Evolutionary conservation across 37 sponge, comb jelly and placozoan genomes (phyloP), one percentile per base, ranked within the genome.

Genomic region (Halichondria panicea): DNA sequence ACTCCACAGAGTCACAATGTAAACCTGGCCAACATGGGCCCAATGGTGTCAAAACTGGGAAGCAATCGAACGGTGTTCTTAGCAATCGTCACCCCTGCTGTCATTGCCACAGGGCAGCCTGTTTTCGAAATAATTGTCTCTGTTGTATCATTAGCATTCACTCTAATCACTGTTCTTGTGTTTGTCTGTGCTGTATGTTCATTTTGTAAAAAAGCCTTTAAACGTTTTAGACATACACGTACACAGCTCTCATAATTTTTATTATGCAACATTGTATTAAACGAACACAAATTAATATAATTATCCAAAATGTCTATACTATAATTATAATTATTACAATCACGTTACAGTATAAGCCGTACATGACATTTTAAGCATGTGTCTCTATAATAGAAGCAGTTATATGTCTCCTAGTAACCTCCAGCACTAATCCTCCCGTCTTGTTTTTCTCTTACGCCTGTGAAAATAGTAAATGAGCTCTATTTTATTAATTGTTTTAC

Each of bases 371-470:
- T n/a, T n/a, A n/a, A n/a, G n/a, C n/a, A n/a, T n/a, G n/a, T n/a
- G 52, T 48, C 15, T 48, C 15, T 11, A 48, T 15, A 48, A 15
- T 48, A 18, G 52, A 18, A 18, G 52, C 52, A 48, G 11, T 15
- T 48, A 48, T 48, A 56, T 28, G 27, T 4, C 57, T 56, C 13
- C 4, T n/a, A n/a, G n/a, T n/a, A n/a, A n/a, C n/a, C n/a, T n/a
- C n/a, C n/a, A 66, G 24, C 4, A 11, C 57, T 72, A 72, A 31
- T 72, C 72, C 37, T 72, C 72, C 32, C 72, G 72, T 54, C 72
- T 24, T n/a, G 48, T 22, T 50, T 31, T 72, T 31, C 72, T 72
- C 36, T 55, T 72, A 13, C 72, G 54, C 33, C 52, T 52, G 71
- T 1, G 44, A 67, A 67, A 43, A 22, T 3, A 40, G 68, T 18